Evolutionary conservation across 2,797 vertebrate species (phyloP).

Genomic region (Coendou prehensilis): DNA sequence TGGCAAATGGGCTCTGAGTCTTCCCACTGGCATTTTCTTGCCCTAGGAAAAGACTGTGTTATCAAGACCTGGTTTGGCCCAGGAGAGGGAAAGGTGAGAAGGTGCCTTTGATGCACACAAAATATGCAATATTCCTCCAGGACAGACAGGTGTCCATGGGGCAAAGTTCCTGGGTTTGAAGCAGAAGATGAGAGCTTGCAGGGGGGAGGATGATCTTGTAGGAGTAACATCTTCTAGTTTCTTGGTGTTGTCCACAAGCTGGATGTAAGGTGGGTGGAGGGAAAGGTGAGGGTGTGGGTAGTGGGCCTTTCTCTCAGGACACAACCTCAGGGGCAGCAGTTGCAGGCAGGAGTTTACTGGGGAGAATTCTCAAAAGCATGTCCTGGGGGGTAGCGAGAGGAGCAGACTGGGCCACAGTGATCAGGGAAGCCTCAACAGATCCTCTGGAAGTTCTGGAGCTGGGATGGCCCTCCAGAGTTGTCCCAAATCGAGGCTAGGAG

Average conservation of each 20-base stretch:
- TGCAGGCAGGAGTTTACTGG: rapidly evolving
- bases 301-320: neutral
- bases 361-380: neutral
- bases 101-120: neutral
- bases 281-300: rapidly evolving
- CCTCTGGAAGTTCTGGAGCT: neutral
- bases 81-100: neutral
- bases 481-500: neutral
- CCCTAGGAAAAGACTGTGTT: neutral
- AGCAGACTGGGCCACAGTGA: neutral
- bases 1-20: no score
- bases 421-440: neutral
- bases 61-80: neutral
- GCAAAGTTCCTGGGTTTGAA: neutral
- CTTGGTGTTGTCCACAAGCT: neutral
- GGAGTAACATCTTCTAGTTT: neutral
- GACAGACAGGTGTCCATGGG: neutral
- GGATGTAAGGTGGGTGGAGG: neutral
- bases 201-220: neutral
- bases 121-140: neutral
- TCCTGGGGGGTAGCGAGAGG: neutral
- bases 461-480: neutral
- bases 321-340: neutral
- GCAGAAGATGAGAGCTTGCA: neutral
- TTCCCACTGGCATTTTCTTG: neutral